Evolutionary conservation across 1,140 invertebrate species (phyloP).

Genomic region (Brachionus calyciflorus): DNA sequence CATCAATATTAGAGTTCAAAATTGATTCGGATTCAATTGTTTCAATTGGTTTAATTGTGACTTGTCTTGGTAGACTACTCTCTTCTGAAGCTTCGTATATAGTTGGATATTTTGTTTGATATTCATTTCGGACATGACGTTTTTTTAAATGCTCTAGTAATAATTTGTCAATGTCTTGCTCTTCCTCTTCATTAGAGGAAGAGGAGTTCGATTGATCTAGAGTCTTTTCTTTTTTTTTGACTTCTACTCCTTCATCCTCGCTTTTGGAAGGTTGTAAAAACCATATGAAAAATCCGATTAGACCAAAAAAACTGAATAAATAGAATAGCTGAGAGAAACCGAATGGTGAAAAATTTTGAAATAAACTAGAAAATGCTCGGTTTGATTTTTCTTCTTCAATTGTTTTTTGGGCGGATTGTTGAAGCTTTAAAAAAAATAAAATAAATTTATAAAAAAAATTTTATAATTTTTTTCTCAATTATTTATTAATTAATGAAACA

Average conservation of each 20-base stretch:
- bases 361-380: neutral
- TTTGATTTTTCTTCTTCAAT: neutral
- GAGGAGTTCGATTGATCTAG: too few relatives aligned
- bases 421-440: constrained; percentile 34
- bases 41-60: neutral
- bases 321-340: neutral
- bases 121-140: neutral
- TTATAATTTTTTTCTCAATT: too few relatives aligned
- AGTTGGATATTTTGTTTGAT: constrained; percentile 30
- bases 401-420: constrained; percentile 33
- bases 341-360: neutral
- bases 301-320: constrained; percentile 32
- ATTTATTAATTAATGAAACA: too few relatives aligned
- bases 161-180: neutral
- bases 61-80: neutral
- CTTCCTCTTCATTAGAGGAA: constrained; percentile 21
- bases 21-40: neutral
- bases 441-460: neutral
- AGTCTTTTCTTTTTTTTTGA: neutral
- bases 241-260: neutral
- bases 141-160: constrained; percentile 8
- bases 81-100: constrained; percentile 22
- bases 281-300: constrained; percentile 42
- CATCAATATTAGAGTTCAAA: neutral
- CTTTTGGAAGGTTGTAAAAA: constrained; percentile 14